These are phyloP conservation scores for Drosophila stalkeri DNA, from an alignment of 2,888 invertebrate species.

Conservation along the genomic window DNA sequence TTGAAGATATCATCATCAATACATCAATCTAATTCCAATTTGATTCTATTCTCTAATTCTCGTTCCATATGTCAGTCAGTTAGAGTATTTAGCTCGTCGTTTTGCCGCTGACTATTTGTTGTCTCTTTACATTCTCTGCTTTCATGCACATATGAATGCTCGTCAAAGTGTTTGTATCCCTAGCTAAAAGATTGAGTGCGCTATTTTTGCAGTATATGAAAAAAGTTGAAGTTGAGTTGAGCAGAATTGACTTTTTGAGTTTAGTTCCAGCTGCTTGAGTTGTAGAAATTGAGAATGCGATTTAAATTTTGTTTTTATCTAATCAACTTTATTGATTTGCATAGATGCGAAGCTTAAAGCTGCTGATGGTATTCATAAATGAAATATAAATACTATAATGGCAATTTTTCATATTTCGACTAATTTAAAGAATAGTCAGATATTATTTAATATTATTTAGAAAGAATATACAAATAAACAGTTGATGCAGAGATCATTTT, in stretches of 20 bases:
- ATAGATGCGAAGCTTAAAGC: not conserved
- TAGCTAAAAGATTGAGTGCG: constrained; percentile 18
- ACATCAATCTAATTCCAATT: not conserved
- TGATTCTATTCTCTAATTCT: not conserved
- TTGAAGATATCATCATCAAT: not conserved
- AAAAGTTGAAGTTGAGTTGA: constrained; percentile 6
- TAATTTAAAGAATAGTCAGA: not conserved
- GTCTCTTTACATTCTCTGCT: constrained; percentile 13
- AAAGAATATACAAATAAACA: not conserved
- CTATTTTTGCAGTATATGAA: not conserved
- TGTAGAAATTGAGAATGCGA: not conserved
- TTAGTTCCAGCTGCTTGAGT: not conserved
- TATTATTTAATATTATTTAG: not conserved
- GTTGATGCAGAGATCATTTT: not conserved
- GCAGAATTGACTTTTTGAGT: not conserved
- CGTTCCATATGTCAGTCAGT: too few relatives aligned
- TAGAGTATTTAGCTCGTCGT: not conserved
- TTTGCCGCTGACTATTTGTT: not conserved
- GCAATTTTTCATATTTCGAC: not conserved
- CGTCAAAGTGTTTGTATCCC: constrained; percentile 11
- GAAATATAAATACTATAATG: not conserved
- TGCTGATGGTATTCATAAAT: not conserved
- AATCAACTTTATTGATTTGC: not conserved
- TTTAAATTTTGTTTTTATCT: not conserved
- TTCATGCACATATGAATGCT: constrained; percentile 13